These are phyloP conservation scores for Bhutanitis thaidina DNA, from an alignment of 2,888 invertebrate species.

Conservation along the genomic window DNA sequence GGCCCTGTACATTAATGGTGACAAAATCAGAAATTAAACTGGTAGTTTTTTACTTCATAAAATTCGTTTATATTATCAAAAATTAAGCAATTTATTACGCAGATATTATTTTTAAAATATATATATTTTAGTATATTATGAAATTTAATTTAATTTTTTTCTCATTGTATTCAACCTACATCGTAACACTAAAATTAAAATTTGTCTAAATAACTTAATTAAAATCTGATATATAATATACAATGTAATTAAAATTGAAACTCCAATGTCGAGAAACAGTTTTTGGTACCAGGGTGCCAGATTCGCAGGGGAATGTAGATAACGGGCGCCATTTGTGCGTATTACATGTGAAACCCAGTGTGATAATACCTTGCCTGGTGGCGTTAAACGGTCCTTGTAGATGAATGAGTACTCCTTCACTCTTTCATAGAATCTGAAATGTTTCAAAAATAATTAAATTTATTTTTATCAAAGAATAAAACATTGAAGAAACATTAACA, in stretches of 20 bases:
- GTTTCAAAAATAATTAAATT: too few species aligned
- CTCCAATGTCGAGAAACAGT: conserved; percentile 43
- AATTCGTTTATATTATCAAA: too few species aligned
- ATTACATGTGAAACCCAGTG: conserved; percentile 54
- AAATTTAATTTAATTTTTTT: conserved; percentile 1
- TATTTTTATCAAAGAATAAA: too few species aligned
- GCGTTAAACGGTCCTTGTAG: conserved; percentile 42
- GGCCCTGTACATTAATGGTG: too few species aligned
- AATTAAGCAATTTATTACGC: too few species aligned
- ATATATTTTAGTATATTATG: too few species aligned
- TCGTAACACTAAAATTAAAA: not conserved
- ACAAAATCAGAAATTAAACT: too few species aligned
- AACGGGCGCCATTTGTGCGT: conserved; percentile 43
- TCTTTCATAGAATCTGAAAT: conserved; percentile 39
- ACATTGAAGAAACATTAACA: too few species aligned
- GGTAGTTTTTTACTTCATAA: too few species aligned
- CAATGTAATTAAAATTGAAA: conserved; percentile 18
- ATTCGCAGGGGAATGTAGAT: conserved; percentile 45
- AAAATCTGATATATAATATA: not conserved
- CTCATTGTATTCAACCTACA: not conserved
- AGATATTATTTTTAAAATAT: too few species aligned
- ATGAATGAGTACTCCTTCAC: conserved; percentile 42
- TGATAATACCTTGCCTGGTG: conserved; percentile 40
- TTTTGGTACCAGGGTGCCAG: conserved; percentile 45
- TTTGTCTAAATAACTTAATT: not conserved